A percentile compares a stretch with the other conserved stretches of the same genome.
Evolutionary conservation across 1,140 invertebrate species (phyloP).

Genomic region (Drosophila melanogaster): Release_6_plus_ISO1_MT NT_033777.3:11972501-11973000

Average conservation of each 20-base stretch:
- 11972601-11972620: slow-evolving; percentile 94
- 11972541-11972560: slow-evolving; percentile 90
- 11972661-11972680: slow-evolving; percentile 94
- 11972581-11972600: slow-evolving; percentile 93
- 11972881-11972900: neutral
- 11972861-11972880: slow-evolving; percentile 10
- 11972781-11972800: slow-evolving; percentile 98
- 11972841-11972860: slow-evolving; percentile 84
- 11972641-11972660: slow-evolving; percentile 99
- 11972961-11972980: too few relatives aligned
- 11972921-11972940: too few relatives aligned
- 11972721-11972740: slow-evolving; percentile 93
- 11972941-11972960: too few relatives aligned
- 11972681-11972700: slow-evolving; percentile 94
- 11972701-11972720: slow-evolving; percentile 93
- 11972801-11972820: slow-evolving; percentile 98
- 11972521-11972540: slow-evolving; percentile 97
- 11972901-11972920: too few relatives aligned
- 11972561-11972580: slow-evolving; percentile 90
- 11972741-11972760: slow-evolving; percentile 98
- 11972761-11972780: slow-evolving; percentile 98
- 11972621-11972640: slow-evolving; percentile 94
- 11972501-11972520: slow-evolving; percentile 99
- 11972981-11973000: too few relatives aligned
- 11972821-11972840: slow-evolving; percentile 96